Evolutionary conservation across 1,140 invertebrate genomes (phyloP), one percentile per base, ranked within the genome.

Genomic region (Caerostris extrusa): DNA sequence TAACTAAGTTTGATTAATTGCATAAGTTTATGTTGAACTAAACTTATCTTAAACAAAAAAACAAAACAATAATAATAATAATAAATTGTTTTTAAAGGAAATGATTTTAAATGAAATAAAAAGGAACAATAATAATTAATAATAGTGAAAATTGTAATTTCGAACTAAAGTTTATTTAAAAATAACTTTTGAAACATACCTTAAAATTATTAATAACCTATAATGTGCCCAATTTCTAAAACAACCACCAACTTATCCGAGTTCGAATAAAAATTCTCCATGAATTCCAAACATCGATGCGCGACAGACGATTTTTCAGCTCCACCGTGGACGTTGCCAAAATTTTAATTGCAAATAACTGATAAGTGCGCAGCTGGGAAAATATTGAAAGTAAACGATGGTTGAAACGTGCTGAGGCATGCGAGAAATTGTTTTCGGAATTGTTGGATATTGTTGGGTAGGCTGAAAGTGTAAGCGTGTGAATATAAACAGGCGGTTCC

Each of bases 281-380:
- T 53, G 8, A 77, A 53, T 77, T 50, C 69, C 50, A 77, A 77
- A 77, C 50, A 77, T 77, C 14, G 69, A 77, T 34, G 8, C 69
- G 19, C 69, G 19, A 5, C 34, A 53, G 69, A 77, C 69, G 69
- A 77, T 77, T 77, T 77, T 77, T 77, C 69, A 77, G 69, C 69
- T 50, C 50, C 19, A 7, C 69, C 0, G 19, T 8, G 55, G 56
- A 34, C 60, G 60, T 17, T 55, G 86, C 60, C 86, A 67, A 67
- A 88, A 88, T 88, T 88, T 88, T 88, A 88, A 88, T 88, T 88
- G 56, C 86, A 88, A 88, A 88, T 64, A 53, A 61, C 57, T 53
- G 60, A 50, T 50, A 88, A 60, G 58, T 56, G 86, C n/a, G 86
- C 64, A 17, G 56, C 34, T 67, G 58, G 60, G 34, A 85, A 85